Evolutionary conservation across 2,888 invertebrate genomes (phyloP).

Genomic region (Tyria jacobaeae): DNA sequence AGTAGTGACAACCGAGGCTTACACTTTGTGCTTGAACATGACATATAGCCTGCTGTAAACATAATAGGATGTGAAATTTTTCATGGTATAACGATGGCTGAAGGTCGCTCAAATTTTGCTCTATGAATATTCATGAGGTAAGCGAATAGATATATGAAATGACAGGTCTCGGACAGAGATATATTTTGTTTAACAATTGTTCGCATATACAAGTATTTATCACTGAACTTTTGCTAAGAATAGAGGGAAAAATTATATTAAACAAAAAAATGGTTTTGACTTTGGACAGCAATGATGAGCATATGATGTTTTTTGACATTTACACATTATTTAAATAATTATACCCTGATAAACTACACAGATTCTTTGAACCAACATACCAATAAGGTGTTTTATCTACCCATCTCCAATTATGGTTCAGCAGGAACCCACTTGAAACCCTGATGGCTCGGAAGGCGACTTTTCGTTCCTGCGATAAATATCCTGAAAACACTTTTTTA

Average conservation of each 20-base stretch:
- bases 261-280: too few species aligned
- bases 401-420: background rate
- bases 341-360: too few species aligned
- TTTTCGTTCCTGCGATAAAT: too few species aligned
- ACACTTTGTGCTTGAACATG: constrained; percentile 26
- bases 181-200: background rate
- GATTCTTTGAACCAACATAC: too few species aligned
- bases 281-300: too few species aligned
- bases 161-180: constrained; percentile 15
- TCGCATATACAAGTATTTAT: background rate
- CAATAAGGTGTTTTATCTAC: too few species aligned
- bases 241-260: background rate
- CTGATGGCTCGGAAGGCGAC: background rate
- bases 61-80: constrained; percentile 37
- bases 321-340: too few species aligned
- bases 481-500: too few species aligned
- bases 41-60: constrained; percentile 24
- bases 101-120: constrained; percentile 38
- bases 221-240: background rate
- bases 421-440: background rate
- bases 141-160: constrained; percentile 20
- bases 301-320: too few species aligned
- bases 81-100: constrained; percentile 40
- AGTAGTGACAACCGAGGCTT: constrained; percentile 37
- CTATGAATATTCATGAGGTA: constrained; percentile 53